Base-by-base conservation (phyloP, 1,140 invertebrate species). In the Stegodyphus dumicola region DNA sequence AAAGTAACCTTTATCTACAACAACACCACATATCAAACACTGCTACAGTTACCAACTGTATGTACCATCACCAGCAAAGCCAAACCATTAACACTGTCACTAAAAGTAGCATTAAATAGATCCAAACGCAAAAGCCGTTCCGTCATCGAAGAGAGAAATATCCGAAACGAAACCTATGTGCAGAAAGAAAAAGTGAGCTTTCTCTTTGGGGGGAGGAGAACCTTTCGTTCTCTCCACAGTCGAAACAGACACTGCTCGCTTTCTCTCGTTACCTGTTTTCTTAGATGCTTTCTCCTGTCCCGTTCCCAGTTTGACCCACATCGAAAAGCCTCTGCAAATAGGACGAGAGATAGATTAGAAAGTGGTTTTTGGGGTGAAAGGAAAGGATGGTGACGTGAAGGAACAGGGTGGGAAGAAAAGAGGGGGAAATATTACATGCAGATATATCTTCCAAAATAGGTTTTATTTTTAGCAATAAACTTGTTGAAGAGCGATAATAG, bases 391-490 rank as follows among this genome's bases (percentile, higher is more conserved):
- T 10, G 78, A 60, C 33, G 33, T 33, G 33, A 33, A 33, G 33
- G 33, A 33, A 33, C 56, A 15, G 56, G 56, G 56, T 49, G 18
- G 56, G 54, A 11, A 73, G 80, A 11, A 71, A 60, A 60, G 9
- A 52, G 71, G 71, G 69, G 67, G 78, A 71, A 71, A 75, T 74
- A 4, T 69, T 81, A 54, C 33, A 33, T 33, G 3, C 33, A 33
- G 33, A 33, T 33, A 33, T 33, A 3, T 56, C 65, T 79, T 77
- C 67, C 77, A 54, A 81, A 81, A 81, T 60, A n/a, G 60, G 70
- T 66, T 83, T 83, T 83, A 75, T 75, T 83, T 83, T 83, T 83
- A 83, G 80, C 52, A 6, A 33, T 71, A 69, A 83, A 83, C 80
- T 71, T 75, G 80, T 75, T 83, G 70, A 33, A 33, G 33, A 33